A percentile compares a stretch with the other conserved stretches of the same genome.
Conservation (phyloP, 2,113 vertebrate genomes). For the Pollachius pollachius region DNA sequence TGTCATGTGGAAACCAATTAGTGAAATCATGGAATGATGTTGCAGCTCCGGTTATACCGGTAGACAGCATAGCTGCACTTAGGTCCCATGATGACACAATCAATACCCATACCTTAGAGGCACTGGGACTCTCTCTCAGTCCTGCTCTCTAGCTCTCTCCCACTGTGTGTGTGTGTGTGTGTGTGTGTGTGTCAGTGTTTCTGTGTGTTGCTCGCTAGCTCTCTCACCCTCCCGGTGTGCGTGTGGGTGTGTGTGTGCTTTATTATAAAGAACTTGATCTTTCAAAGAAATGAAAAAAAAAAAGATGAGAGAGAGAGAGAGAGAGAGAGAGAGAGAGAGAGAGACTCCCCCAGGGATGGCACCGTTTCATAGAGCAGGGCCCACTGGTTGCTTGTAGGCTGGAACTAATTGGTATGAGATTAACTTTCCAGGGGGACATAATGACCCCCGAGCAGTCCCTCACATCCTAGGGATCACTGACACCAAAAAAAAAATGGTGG, state of each 20-base stretch:
- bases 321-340: background rate
- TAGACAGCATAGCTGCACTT: conserved; percentile 54
- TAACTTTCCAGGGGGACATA: conserved; percentile 72
- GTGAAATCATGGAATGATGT: conserved; percentile 45
- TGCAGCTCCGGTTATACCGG: conserved; percentile 44
- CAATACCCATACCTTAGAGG: conserved; percentile 57
- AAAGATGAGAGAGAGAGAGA: conserved; percentile 43
- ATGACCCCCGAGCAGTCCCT: conserved; percentile 63
- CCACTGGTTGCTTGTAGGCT: conserved; percentile 65
- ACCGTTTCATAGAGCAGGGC: conserved; percentile 64
- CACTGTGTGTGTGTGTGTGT: too few species aligned
- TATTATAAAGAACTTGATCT: conserved; percentile 55
- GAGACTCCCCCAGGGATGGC: conserved; percentile 51
- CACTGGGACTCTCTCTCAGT: background rate
- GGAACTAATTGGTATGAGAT: conserved; percentile 77
- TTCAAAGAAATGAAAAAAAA: too few species aligned
- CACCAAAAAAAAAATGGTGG: conserved; percentile 23
- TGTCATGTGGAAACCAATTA: conserved; percentile 60
- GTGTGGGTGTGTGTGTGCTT: conserved; percentile 31
- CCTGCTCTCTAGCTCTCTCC: too few species aligned
- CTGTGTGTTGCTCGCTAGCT: too few species aligned
- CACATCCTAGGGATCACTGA: conserved; percentile 60
- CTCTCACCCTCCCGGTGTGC: background rate
- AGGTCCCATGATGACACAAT: conserved; percentile 58
- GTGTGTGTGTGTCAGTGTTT: too few species aligned